These are phyloP conservation scores for Meteorus colon DNA, from an alignment of 2,888 invertebrate species.

Conservation along the genomic window DNA sequence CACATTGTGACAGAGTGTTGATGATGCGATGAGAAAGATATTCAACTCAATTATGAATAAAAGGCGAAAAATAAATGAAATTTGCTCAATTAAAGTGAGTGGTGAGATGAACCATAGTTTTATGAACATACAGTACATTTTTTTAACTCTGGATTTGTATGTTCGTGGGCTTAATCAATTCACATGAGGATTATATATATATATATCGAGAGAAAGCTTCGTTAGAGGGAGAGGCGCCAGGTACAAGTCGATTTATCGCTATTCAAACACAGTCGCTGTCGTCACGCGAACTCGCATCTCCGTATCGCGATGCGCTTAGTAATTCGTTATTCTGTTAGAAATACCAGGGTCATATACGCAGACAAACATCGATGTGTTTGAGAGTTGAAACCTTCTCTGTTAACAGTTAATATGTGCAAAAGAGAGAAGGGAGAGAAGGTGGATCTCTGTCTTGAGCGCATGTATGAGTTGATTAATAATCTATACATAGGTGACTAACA, in stretches of 20 bases:
- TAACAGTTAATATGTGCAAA: too few relatives aligned
- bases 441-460: too few relatives aligned
- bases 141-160: neutral
- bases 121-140: neutral
- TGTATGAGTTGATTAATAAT: too few relatives aligned
- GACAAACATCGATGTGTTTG: neutral
- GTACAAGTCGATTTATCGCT: slow-evolving; percentile 66
- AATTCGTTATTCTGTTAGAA: slow-evolving; percentile 54
- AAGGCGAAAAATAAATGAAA: neutral
- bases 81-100: too few relatives aligned
- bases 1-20: too few relatives aligned
- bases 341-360: slow-evolving; percentile 22
- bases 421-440: too few relatives aligned
- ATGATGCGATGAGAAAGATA: too few relatives aligned
- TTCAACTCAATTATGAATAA: too few relatives aligned
- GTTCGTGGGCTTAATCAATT: neutral
- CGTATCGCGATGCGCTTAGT: slow-evolving; percentile 46
- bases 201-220: neutral
- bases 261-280: slow-evolving; percentile 66
- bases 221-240: slow-evolving; percentile 53
- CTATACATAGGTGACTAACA: too few relatives aligned
- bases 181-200: neutral
- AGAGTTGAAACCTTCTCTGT: too few relatives aligned
- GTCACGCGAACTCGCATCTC: slow-evolving; percentile 60
- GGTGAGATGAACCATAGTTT: too few relatives aligned